These are phyloP conservation scores for Shinisaurus crocodilurus DNA, from an alignment of 2,113 vertebrate species.

Conservation along the genomic window DNA sequence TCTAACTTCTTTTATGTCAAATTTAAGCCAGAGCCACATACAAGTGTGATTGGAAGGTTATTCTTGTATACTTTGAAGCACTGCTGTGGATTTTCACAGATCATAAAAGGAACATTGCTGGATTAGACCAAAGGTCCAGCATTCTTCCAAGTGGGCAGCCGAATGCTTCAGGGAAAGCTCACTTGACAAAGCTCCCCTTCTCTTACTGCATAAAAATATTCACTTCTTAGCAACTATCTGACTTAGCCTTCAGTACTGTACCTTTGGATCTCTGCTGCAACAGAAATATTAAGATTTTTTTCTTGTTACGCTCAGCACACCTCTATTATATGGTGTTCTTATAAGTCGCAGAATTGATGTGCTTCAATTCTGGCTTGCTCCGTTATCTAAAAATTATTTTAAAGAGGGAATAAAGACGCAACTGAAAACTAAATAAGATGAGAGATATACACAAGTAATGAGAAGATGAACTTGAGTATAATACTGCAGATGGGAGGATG, in stretches of 20 bases:
- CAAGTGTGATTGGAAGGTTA: too few relatives aligned
- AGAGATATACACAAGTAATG: not conserved
- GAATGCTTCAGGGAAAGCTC: not conserved
- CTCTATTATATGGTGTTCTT: not conserved
- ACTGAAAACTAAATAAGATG: not conserved
- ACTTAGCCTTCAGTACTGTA: not conserved
- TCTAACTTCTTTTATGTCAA: not conserved
- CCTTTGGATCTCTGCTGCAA: not conserved
- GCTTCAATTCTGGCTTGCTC: not conserved
- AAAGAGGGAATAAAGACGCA: not conserved
- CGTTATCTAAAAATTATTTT: not conserved
- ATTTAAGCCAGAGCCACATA: not conserved
- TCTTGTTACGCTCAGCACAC: not conserved
- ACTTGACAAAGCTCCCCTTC: not conserved
- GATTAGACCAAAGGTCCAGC: not conserved
- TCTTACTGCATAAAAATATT: not conserved
- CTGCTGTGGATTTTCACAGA: not conserved
- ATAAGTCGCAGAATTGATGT: not conserved
- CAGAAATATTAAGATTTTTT: not conserved
- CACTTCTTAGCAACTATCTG: not conserved
- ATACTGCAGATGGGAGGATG: constrained; percentile 14
- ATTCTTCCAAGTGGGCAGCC: not conserved
- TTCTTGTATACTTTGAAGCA: not conserved
- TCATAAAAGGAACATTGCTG: not conserved
- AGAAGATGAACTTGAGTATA: not conserved